Conservation (phyloP, 92 coral and sea anemone genomes). For the Paramuricea clavata region DNA sequence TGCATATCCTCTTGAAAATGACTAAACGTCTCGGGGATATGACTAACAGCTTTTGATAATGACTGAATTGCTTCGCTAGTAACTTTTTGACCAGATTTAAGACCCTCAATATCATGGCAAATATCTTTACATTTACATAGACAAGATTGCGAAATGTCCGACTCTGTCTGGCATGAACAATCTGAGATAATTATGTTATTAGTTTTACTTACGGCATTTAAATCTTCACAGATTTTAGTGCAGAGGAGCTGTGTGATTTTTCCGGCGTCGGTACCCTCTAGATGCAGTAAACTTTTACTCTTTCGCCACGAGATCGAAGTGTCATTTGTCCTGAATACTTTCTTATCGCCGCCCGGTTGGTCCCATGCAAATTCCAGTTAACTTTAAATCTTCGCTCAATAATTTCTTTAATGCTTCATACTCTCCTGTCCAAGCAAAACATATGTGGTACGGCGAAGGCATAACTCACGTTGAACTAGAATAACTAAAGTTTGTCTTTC, state of each 20-base stretch:
- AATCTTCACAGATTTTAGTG: too few relatives aligned
- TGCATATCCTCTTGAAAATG: neutral
- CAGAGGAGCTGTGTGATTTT: too few relatives aligned
- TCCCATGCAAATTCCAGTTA: neutral
- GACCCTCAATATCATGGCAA: neutral
- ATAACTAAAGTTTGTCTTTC: neutral
- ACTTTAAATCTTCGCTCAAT: neutral
- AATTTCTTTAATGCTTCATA: neutral
- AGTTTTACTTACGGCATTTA: too few relatives aligned
- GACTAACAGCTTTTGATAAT: neutral
- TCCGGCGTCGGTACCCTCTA: too few relatives aligned
- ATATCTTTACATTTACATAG: too few relatives aligned
- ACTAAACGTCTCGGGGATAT: neutral
- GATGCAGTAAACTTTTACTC: too few relatives aligned
- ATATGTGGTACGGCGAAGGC: neutral
- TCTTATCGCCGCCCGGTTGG: slow-evolving; percentile 9
- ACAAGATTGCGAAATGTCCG: too few relatives aligned
- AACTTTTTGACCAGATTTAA: neutral
- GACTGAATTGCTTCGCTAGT: neutral
- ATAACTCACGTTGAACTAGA: too few relatives aligned
- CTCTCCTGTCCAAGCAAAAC: neutral
- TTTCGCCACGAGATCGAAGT: neutral
- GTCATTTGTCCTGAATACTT: neutral
- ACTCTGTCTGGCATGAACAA: neutral
- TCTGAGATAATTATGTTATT: too few relatives aligned